A percentile compares a stretch with the other conserved stretches of the same genome.
phyloP scores from a whole-genome alignment of 2,797 vertebrate species.

The Neosilurus mollespiculum region DNA sequence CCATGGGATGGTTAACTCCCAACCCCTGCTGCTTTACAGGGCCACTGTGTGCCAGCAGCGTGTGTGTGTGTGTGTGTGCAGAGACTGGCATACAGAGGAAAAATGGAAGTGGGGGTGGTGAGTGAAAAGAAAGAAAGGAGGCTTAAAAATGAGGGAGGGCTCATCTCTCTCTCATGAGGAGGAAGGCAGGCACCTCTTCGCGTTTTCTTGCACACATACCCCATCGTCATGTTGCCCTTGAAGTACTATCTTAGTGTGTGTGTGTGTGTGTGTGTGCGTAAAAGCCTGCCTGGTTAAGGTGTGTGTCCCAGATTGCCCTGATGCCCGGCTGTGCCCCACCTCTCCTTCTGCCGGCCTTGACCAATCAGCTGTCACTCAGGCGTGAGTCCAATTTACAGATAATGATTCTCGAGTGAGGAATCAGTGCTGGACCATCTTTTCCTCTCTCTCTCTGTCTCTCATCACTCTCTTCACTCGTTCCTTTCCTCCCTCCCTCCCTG shows the following conservation, averaged over 20 bases:
- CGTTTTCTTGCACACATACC: conserved; percentile 63
- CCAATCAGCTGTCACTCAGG: conserved; percentile 86
- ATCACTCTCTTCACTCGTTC: conserved; percentile 18
- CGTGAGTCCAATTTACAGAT: conserved; percentile 84
- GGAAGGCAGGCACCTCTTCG: conserved; percentile 54
- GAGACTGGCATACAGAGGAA: conserved; percentile 15
- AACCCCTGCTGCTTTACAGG: conserved; percentile 64
- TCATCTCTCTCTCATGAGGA: conserved; percentile 49
- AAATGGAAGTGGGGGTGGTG: conserved; percentile 41
- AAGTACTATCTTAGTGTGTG: conserved; percentile 58
- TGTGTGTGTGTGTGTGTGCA: conserved; percentile 39
- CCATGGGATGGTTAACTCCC: conserved; percentile 70
- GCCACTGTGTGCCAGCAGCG: conserved; percentile 38
- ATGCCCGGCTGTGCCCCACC: conserved; percentile 68
- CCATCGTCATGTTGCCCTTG: conserved; percentile 69
- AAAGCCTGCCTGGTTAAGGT: conserved; percentile 50
- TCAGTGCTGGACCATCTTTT: conserved; percentile 66
- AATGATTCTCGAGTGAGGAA: conserved; percentile 75
- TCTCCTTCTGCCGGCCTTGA: conserved; percentile 63
- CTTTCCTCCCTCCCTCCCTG: neutral
- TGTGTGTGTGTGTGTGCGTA: conserved; percentile 37
- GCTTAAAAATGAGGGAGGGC: conserved; percentile 36
- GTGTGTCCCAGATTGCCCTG: conserved; percentile 80
- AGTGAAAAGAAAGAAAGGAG: conserved; percentile 28
- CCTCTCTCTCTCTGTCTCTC: conserved; percentile 47